phyloP scores from a whole-genome alignment of 2,888 invertebrate species.

The Rhimphoctona megacephalus region DNA sequence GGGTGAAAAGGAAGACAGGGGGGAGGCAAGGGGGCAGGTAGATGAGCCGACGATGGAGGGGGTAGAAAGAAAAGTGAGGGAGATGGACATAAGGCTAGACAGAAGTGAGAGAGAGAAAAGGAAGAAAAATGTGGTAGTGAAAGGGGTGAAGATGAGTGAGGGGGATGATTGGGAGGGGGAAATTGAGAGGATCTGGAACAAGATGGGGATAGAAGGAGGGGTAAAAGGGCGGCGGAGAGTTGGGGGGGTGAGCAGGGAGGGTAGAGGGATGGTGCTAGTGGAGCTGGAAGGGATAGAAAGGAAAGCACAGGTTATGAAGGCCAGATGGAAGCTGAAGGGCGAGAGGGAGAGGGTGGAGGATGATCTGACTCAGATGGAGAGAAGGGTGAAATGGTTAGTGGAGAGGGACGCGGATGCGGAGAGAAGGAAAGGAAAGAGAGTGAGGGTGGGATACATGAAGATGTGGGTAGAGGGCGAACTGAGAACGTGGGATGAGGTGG shows the following conservation, averaged over 20 bases:
- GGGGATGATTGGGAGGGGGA: neutral
- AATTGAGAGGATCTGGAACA: neutral
- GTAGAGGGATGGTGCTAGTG: constrained; percentile 2
- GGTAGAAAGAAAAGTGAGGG: constrained; percentile 13
- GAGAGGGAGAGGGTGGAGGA: constrained; percentile 1
- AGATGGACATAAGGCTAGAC: constrained; percentile 42
- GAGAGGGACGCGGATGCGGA: neutral
- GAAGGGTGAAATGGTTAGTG: constrained; percentile 6
- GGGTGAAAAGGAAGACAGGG: neutral
- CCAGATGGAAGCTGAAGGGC: no score
- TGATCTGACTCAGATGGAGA: neutral
- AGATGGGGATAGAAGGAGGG: neutral
- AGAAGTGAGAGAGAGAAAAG: neutral
- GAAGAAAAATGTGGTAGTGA: neutral
- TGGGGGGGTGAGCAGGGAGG: neutral
- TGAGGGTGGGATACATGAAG: neutral
- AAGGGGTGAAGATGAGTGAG: neutral
- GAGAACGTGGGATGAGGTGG: neutral
- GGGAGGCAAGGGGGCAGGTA: neutral
- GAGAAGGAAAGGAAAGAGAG: neutral
- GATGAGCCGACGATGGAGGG: neutral
- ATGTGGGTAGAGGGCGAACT: neutral
- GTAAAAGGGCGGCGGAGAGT: neutral
- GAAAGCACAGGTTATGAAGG: constrained; percentile 20
- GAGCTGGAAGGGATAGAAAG: neutral